Base-by-base conservation (phyloP, 2,888 invertebrate genomes). In the Rhodophaea formosa region DNA sequence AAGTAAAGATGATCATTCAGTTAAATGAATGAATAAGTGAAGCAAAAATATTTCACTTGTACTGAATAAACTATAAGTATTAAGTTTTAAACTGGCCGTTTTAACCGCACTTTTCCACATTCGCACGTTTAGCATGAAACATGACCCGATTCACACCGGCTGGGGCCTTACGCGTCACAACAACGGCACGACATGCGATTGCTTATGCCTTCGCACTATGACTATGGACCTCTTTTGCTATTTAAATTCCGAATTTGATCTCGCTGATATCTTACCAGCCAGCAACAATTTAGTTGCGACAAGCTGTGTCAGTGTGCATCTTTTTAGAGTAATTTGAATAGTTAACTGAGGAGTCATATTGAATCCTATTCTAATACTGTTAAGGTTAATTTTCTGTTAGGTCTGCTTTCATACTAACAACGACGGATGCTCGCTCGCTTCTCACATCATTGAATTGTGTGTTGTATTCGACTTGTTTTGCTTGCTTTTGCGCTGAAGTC, bases 101-200 rank as follows among this genome's bases (percentile, higher is more conserved):
- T 56, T 61, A 56, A 67, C 62, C 66, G 75, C 69, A 80, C 86
- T 79, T 82, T 73, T 74, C 70, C 83, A 82, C 79, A 66, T 73
- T 72, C 61, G 80, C 82, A 82, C 83, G 71, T 64, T 69, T 71
- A 77, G 87, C 87, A 87, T 86, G 83, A 73, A 62, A 84, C 77
- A 82, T 77, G 69, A 84, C 78, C 90, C 90, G 90, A 91, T 91
- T 91, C 90, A 91, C 90, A 91, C 90, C 80, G 88, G 88, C 87
- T 74, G 80, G 85, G 82, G 78, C 78, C 75, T 65, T 67, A 64
- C 61, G 65, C 53, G 53, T 17, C 53, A 53, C 53, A 15, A 47
- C 14, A 71, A 67, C 64, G 73, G 71, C 66, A 62, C 69, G 82
- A 84, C 85, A 32, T 45, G 54, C 44, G 44, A 30, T 44, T 68